Base-by-base conservation (phyloP, 2,113 vertebrate species). In the Desmodus rotundus region DNA sequence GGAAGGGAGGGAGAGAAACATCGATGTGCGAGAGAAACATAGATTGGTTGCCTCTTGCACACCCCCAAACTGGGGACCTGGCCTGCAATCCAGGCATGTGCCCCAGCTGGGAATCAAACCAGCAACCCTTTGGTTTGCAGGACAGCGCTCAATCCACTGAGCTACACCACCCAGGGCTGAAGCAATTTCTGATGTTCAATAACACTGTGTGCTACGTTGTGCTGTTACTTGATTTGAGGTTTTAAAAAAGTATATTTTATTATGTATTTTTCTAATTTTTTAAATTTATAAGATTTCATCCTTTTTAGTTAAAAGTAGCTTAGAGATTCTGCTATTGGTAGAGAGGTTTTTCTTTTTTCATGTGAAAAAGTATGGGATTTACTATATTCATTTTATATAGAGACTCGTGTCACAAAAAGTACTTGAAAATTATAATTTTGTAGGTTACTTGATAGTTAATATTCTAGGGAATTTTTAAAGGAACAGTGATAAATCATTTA, bases 341-440 rank as follows among this genome's bases (percentile, higher is more conserved):
- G 61, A 68, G 19, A 65, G 33, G 3, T 28, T 67, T 58, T 78
- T 28, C 41, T 91, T 84, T 86, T 36, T 87, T 31, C 31, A 10
- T 85, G 12, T 89, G 52, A 67, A 92, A 28, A 91, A 24, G 24
- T 38, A 72, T 82, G 31, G 8, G 19, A 63, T 89, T 93, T 89
- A 86, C 41, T 87, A 10, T 85, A 38, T 65, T 84, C 16, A 73
- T 96, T 96, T 95, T 80, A 83, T 84, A 52, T 20, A 81, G 47
- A 67, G 43, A 74, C 7, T 65, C 13, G 67, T 56, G 12, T 86
- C n/a, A 83, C 8, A 52, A 83, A 92, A 95, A 68, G 67, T 90
- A 74, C 31, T 97, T 74, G 36, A 61, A 90, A 92, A 72, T 68
- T 72, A 54, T 13, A 67, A 43, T 93, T 92, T 94, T 95, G 4